phyloP scores from a whole-genome alignment of 2,888 invertebrate genomes.

The Coremacera marginata region DNA sequence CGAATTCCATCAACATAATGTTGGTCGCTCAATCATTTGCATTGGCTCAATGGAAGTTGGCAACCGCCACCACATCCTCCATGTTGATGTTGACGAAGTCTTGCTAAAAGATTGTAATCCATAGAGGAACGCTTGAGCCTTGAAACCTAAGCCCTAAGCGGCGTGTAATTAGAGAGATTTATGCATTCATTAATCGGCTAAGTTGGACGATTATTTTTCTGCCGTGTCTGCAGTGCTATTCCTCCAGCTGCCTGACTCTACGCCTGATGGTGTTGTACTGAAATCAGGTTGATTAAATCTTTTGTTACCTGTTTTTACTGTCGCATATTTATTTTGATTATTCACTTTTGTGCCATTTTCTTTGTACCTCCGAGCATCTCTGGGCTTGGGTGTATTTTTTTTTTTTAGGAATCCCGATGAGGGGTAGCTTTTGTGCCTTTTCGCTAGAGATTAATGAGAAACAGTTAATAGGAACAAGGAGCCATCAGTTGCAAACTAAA shows the following conservation, averaged over 20 bases:
- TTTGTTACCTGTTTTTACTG: constrained; percentile 53
- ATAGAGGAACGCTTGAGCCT: neutral
- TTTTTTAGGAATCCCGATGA: neutral
- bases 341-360: neutral
- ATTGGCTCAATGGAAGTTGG: constrained; percentile 14
- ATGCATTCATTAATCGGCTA: constrained; percentile 56
- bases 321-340: constrained; percentile 54
- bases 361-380: constrained; percentile 7
- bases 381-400: neutral
- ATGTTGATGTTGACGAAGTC: constrained; percentile 13
- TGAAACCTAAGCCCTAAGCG: constrained; percentile 36
- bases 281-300: constrained; percentile 53
- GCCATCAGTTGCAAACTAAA: constrained; percentile 35
- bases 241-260: constrained; percentile 4
- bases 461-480: constrained; percentile 26
- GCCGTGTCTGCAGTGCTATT: constrained; percentile 42
- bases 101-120: neutral
- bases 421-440: neutral
- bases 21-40: constrained; percentile 49
- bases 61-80: constrained; percentile 34
- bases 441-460: constrained; percentile 25
- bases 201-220: constrained; percentile 53
- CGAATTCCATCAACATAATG: constrained; percentile 52
- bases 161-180: constrained; percentile 55
- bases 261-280: constrained; percentile 20